Conservation (phyloP, 2,113 vertebrate genomes). For the Xiphophorus maculatus region DNA sequence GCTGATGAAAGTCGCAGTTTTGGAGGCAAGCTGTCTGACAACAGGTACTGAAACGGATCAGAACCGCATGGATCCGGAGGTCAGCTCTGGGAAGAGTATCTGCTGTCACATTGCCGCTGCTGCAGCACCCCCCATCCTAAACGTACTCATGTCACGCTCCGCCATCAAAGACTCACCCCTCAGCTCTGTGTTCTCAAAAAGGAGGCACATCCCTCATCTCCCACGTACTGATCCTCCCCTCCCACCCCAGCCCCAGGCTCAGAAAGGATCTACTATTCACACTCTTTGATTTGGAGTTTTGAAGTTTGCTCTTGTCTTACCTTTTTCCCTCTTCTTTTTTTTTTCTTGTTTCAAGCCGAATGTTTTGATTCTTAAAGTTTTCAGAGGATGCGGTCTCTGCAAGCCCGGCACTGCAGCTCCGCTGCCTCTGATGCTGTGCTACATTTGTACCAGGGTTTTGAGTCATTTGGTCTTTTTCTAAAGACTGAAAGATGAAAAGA, state of each 20-base stretch:
- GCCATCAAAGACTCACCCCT: constrained; percentile 75
- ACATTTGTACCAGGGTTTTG: constrained; percentile 13
- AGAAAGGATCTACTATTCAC: constrained; percentile 64
- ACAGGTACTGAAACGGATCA: constrained; percentile 30
- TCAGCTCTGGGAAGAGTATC: constrained; percentile 50
- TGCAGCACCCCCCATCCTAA: constrained; percentile 52
- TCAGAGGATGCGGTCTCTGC: constrained; percentile 24
- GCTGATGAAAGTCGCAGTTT: constrained; percentile 13
- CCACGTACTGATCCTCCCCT: constrained; percentile 33
- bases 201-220: constrained; percentile 16
- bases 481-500: constrained; percentile 1
- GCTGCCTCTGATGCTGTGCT: constrained; percentile 28
- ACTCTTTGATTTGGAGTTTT: constrained; percentile 69
- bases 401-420: constrained; percentile 16
- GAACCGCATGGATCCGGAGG: constrained; percentile 30
- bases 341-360: constrained; percentile 55
- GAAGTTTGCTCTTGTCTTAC: constrained; percentile 69
- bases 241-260: constrained; percentile 46
- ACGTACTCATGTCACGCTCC: constrained; percentile 75
- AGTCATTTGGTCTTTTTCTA: constrained; percentile 6
- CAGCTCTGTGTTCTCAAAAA: constrained; percentile 68
- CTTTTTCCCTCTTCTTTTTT: constrained; percentile 7
- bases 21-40: constrained; percentile 17
- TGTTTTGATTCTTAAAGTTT: constrained; percentile 57
- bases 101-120: constrained; percentile 48